Conservation (phyloP, 1,140 invertebrate species). For the Zeugodacus cucurbitae region DNA sequence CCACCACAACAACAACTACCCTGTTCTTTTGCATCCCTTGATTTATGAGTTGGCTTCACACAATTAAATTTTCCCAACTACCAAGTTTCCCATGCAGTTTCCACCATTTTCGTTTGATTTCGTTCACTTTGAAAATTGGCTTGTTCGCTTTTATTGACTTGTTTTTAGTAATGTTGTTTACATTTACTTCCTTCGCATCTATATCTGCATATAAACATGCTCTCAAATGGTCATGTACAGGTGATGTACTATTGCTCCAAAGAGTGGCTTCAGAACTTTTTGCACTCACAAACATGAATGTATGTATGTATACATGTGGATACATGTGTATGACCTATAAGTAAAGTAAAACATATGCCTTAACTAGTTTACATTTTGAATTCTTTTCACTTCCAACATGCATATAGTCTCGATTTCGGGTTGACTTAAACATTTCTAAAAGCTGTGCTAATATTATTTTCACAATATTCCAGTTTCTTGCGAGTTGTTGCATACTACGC, state of each 20-base stretch:
- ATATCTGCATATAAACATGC: neutral
- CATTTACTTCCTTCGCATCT: neutral
- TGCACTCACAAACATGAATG: neutral
- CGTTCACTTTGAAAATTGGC: neutral
- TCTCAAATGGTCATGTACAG: neutral
- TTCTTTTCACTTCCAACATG: neutral
- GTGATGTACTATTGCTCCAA: neutral
- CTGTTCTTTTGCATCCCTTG: neutral
- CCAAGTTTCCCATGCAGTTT: neutral
- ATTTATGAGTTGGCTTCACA: neutral
- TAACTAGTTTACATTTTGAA: neutral
- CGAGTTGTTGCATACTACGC: no score
- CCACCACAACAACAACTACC: neutral
- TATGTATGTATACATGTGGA: no score
- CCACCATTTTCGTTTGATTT: neutral
- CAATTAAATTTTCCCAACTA: neutral
- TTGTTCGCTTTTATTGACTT: neutral
- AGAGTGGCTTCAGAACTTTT: neutral
- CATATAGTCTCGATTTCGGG: neutral
- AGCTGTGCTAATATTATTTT: neutral
- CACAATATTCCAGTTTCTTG: no score
- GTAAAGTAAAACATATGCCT: neutral
- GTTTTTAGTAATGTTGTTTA: neutral
- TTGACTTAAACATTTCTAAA: neutral
- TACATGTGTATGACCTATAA: neutral